A percentile compares a stretch with the other conserved stretches of the same genome.
Evolutionary conservation across 2,113 vertebrate species (phyloP).

Genomic region (Leiothrix lutea): DNA sequence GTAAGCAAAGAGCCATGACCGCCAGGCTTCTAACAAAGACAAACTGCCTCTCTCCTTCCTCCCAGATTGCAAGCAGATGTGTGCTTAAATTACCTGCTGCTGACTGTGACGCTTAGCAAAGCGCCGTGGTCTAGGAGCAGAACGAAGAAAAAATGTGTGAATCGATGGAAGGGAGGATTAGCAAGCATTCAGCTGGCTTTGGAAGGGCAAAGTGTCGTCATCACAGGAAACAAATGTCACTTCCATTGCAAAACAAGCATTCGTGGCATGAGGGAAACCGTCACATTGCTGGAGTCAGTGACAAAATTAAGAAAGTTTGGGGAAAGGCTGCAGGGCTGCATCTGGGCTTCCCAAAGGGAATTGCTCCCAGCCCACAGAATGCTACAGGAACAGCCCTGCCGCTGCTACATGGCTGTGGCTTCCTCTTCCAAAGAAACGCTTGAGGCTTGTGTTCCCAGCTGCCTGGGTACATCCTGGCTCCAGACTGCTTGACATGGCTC

Average conservation of each 20-base stretch:
- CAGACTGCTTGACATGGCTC: neutral
- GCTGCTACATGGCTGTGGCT: neutral
- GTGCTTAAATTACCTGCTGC: slow-evolving; percentile 54
- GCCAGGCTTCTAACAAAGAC: slow-evolving; percentile 21
- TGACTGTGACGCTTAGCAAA: slow-evolving; percentile 4
- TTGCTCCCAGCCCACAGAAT: rapidly evolving
- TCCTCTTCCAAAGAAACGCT: neutral
- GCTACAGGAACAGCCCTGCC: neutral
- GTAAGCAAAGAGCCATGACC: neutral
- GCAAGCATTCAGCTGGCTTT: slow-evolving; percentile 27
- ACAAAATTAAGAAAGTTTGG: neutral
- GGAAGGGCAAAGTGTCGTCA: neutral
- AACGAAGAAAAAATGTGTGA: slow-evolving; percentile 13
- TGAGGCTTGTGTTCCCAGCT: neutral
- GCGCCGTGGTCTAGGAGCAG: neutral
- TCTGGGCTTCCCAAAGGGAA: neutral
- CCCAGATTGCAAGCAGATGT: slow-evolving; percentile 70
- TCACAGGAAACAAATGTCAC: neutral
- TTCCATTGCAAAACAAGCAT: neutral
- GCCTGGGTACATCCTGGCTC: neutral
- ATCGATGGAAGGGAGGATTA: slow-evolving; percentile 11
- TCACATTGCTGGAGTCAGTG: neutral
- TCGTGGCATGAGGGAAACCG: neutral
- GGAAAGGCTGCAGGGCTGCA: neutral
- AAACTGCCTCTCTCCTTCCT: slow-evolving; percentile 29